Base-by-base conservation (phyloP, 2,797 vertebrate species). In the Sternotherus odoratus region DNA sequence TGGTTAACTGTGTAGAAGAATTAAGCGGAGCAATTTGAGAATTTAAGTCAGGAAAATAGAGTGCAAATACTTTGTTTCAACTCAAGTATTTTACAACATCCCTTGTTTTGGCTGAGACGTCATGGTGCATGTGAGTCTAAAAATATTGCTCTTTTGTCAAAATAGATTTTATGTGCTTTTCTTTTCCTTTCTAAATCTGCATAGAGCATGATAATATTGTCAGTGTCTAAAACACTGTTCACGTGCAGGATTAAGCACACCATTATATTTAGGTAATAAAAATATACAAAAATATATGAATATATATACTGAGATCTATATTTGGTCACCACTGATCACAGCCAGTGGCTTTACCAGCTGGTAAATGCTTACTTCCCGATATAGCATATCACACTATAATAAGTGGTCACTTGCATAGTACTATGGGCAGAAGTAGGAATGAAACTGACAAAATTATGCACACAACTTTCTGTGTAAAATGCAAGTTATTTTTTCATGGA, bases 1-100 rank as follows among this genome's bases (percentile, higher is more conserved):
- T 94, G 93, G 92, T 95, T 95, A 97, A 95, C 92, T 94, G 79
- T 1, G 82, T 94, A 87, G 92, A 96, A 97, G 93, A 94, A 93
- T 82, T 46, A 94, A 87, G 85, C 21, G 79, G 57, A 92, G 63
- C 90, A 91, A 33, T 96, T 94, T 72, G 78, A 93, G 91, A 74
- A 93, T 96, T 96, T 92, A 97, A 95, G 88, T 94, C 87, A 69
- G 80, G 91, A 95, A 60, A 94, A 92, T 51, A 53, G 69, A 95
- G 85, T 72, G 88, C 56, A 94, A 93, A 86, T 92, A 72, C 78
- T 63, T 87, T 90, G 89, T 69, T 96, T 95, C 90, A 88, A 81
- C 81, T 83, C 74, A 92, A 92, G 72, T 92, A n/a, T 57, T 95
- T 63, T 89, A 26, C 54, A 90, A 36, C 74, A 95, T 95, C 91